Base-by-base conservation (phyloP, 2,797 vertebrate genomes). In the Oophaga sylvatica region DNA sequence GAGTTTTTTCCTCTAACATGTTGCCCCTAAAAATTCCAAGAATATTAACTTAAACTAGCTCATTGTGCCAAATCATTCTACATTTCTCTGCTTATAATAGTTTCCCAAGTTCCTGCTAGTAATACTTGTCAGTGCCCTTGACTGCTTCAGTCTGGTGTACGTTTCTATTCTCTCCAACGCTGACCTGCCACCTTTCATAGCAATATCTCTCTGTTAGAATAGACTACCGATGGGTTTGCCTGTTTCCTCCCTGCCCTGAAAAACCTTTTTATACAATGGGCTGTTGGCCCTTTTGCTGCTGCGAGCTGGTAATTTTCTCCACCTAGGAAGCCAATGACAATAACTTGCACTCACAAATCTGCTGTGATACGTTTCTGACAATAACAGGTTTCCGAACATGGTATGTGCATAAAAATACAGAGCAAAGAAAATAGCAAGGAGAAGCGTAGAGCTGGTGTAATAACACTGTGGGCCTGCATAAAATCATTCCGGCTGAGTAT, bases 241-340 rank as follows among this genome's bases (percentile, higher is more conserved):
- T 56, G 20, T 45, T 22, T 75, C 56, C 68, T 10, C 70, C 5
- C 29, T 80, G 77, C 56, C 53, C 85, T 80, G 16, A 53, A 48
- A n/a, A 31, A 41, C 41, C 19, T 29, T 63, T 22, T 12, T 41
- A 48, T 60, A 80, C 71, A 80, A 80, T 70, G 31, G 48, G 57
- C 41, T 15, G 20, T 19, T n/a, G 67, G 81, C 81, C 81, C 81
- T 71, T 71, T 19, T 57, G 81, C 31, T n/a, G 65, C 78, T 11
- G 56, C 53, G 59, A 73, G 67, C 84, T 67, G 62, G 75, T 68
- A 68, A 62, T 82, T 87, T 71, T 81, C 57, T 67, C 29, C 82
- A 12, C 48, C 86, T 81, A 68, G 57, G 70, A 82, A 77, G 41
- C 65, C 45, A 4, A 19, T 75, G 35, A 83, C 62, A 83, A 87